Conservation (phyloP, 2,888 invertebrate species). For the Sipha maydis region DNA sequence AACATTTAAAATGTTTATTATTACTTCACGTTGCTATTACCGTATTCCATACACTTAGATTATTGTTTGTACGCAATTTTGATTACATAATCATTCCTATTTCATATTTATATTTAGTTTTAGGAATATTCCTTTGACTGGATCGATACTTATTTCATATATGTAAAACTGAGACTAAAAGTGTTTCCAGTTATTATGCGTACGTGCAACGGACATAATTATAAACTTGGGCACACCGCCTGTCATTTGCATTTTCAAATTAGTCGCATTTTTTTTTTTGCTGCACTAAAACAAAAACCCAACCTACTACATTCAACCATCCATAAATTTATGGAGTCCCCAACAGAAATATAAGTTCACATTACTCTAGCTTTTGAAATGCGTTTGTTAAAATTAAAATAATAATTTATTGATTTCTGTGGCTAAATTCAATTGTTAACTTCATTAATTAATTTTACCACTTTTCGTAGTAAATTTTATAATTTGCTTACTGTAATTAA, state of each 20-base stretch:
- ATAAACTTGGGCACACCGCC: constrained; percentile 35
- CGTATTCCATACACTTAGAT: not conserved
- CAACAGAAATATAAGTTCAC: constrained; percentile 11
- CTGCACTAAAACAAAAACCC: constrained; percentile 47
- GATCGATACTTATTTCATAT: not conserved
- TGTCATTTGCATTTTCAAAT: constrained; percentile 58
- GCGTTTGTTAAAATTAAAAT: not conserved
- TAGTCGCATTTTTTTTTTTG: constrained; percentile 33
- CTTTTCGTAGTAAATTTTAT: constrained; percentile 16
- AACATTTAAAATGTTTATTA: too few relatives aligned
- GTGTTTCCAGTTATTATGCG: constrained; percentile 27
- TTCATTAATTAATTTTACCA: not conserved
- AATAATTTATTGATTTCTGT: not conserved
- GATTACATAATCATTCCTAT: not conserved
- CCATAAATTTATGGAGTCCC: constrained; percentile 3
- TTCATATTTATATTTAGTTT: not conserved
- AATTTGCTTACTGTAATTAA: constrained; percentile 31
- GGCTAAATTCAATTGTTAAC: not conserved
- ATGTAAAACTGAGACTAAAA: constrained; percentile 27
- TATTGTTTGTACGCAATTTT: not conserved
- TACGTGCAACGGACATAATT: constrained; percentile 44
- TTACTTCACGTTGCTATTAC: too few relatives aligned
- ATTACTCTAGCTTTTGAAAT: not conserved
- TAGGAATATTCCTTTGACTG: not conserved
- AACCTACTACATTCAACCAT: constrained; percentile 14